A percentile compares a stretch with the other conserved stretches of the same genome.
Evolutionary conservation across 2,888 invertebrate genomes (phyloP).

Genomic region (Unio pictorum): DNA sequence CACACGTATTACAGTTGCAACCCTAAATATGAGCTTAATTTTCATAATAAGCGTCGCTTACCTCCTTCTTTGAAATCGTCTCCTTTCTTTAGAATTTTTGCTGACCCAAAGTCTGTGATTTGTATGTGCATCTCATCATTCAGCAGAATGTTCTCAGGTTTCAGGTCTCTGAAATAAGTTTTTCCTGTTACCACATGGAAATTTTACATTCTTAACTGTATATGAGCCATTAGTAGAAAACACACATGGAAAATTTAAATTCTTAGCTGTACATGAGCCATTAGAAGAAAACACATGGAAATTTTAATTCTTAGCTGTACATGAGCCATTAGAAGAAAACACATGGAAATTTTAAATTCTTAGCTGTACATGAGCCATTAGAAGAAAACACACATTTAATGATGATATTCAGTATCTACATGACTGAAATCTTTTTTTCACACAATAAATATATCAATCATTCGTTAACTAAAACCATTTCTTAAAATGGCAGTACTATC

Average conservation of each 20-base stretch:
- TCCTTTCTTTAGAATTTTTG: slow-evolving; percentile 80
- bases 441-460: too few species aligned
- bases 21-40: background rate
- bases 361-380: background rate
- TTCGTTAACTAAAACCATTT: too few species aligned
- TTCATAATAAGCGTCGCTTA: slow-evolving; percentile 2
- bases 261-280: background rate
- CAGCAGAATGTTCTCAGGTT: slow-evolving; percentile 97
- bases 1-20: too few species aligned
- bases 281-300: background rate
- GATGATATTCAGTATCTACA: too few species aligned
- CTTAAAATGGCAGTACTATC: too few species aligned
- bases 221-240: background rate
- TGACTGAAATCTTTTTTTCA: too few species aligned
- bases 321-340: background rate
- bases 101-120: slow-evolving; percentile 97
- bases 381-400: background rate
- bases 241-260: background rate
- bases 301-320: background rate
- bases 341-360: background rate
- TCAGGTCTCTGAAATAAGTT: slow-evolving; percentile 80
- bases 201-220: background rate
- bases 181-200: background rate
- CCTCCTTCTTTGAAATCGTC: slow-evolving; percentile 26
- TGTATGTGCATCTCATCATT: slow-evolving; percentile 96